These are phyloP conservation scores for Ophraella communa DNA, from an alignment of 2,888 invertebrate species.

Conservation along the genomic window DNA sequence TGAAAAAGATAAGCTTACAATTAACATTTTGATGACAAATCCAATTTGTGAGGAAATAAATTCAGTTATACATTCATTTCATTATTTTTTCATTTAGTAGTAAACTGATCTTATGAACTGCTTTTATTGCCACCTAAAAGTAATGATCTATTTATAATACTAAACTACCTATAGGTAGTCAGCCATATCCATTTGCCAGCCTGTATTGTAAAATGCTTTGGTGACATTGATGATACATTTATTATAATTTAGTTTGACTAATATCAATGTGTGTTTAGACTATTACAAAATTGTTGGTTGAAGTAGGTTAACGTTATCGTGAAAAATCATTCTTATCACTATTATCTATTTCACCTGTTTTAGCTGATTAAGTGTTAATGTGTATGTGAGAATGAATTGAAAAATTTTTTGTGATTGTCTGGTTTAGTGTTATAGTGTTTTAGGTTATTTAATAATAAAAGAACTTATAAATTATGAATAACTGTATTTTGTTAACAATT, in stretches of 20 bases:
- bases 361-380: not conserved
- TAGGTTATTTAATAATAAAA: not conserved
- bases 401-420: not conserved
- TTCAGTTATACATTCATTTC: no score
- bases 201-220: no score
- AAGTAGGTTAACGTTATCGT: not conserved
- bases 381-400: not conserved
- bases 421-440: not conserved
- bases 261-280: not conserved
- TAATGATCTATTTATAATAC: no score
- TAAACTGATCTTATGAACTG: no score
- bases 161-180: no score
- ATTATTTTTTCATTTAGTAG: no score
- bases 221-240: no score
- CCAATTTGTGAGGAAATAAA: no score
- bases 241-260: not conserved
- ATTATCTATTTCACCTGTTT: conserved; percentile 28
- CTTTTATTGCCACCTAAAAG: no score
- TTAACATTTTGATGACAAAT: no score
- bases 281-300: not conserved
- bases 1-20: no score
- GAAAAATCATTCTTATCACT: conserved; percentile 14
- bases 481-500: not conserved
- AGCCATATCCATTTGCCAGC: no score
- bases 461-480: not conserved